These are phyloP conservation scores for Microplitis demolitor DNA, from an alignment of 1,140 invertebrate species.

Conservation along the genomic window DNA sequence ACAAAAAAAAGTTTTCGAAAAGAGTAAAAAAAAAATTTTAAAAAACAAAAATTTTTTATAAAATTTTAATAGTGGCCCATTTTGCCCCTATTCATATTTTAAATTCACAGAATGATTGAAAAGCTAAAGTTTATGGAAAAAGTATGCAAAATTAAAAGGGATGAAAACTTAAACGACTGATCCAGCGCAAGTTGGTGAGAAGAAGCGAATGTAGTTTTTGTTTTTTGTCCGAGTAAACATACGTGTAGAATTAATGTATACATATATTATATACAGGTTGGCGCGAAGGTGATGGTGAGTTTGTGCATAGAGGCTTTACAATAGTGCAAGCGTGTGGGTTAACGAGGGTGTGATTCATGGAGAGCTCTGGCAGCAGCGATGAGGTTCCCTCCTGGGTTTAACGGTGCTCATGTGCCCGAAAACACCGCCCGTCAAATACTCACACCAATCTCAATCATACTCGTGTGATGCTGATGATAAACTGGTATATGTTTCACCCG, in stretches of 20 bases:
- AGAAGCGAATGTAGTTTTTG: neutral
- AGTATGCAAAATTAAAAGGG: no score
- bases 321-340: conserved; percentile 44
- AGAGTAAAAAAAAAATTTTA: no score
- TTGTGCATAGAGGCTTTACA: conserved; percentile 15
- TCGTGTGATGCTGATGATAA: conserved; percentile 11
- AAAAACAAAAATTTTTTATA: no score
- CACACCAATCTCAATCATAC: conserved; percentile 20
- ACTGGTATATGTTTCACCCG: neutral
- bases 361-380: conserved; percentile 37
- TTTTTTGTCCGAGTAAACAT: neutral
- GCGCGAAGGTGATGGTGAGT: conserved; percentile 1
- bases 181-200: no score
- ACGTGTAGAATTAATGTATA: neutral
- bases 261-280: neutral
- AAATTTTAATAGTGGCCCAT: no score
- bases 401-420: conserved; percentile 49
- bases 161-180: no score
- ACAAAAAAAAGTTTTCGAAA: no score
- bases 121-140: no score
- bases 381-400: conserved; percentile 34
- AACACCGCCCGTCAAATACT: conserved; percentile 25
- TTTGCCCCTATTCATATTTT: no score
- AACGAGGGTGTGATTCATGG: conserved; percentile 58
- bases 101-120: no score